Conservation (phyloP, 2,888 invertebrate species). For the Noctua janthe region DNA sequence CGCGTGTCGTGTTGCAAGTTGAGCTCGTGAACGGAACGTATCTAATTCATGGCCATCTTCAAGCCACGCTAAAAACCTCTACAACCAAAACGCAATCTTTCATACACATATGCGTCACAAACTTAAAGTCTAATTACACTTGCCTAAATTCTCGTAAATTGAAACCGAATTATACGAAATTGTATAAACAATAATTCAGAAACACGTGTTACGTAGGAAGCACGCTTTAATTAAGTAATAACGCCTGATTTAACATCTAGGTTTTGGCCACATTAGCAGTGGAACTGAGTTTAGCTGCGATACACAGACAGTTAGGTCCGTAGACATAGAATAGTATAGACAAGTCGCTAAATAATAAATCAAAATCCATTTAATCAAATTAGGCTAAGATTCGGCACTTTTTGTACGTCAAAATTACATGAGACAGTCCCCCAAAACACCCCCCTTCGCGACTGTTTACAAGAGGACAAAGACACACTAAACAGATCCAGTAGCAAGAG, state of each 20-base stretch:
- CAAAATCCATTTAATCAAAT: neutral
- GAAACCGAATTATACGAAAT: constrained; percentile 66
- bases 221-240: constrained; percentile 83
- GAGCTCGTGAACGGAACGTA: too few species aligned
- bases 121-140: constrained; percentile 72
- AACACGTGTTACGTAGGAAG: constrained; percentile 66
- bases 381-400: neutral
- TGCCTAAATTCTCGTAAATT: constrained; percentile 65
- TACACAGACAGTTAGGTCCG: constrained; percentile 10
- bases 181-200: constrained; percentile 70
- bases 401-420: neutral
- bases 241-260: constrained; percentile 78
- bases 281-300: constrained; percentile 60
- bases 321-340: neutral
- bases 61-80: constrained; percentile 27
- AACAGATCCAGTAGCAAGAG: neutral
- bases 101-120: constrained; percentile 58
- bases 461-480: neutral
- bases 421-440: neutral
- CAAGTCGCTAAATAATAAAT: neutral
- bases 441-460: neutral
- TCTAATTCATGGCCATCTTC: constrained; percentile 6
- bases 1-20: neutral
- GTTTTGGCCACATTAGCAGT: constrained; percentile 74
- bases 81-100: constrained; percentile 51